Conservation (phyloP, 2,113 vertebrate genomes). For the Psephotus haematonotus region DNA sequence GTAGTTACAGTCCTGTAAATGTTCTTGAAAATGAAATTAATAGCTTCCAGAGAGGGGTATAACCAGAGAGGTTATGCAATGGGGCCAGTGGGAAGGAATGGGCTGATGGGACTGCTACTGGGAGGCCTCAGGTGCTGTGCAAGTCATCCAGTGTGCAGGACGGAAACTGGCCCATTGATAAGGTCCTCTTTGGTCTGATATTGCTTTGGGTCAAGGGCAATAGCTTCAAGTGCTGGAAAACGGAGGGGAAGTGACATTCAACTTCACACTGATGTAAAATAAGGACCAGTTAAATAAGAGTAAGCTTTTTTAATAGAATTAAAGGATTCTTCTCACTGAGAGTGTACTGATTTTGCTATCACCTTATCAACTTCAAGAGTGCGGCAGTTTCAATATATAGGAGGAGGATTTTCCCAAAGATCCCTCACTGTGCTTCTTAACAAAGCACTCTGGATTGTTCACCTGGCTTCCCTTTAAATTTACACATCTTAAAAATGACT, state of each 20-base stretch:
- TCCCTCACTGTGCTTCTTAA: neutral
- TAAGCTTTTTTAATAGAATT: neutral
- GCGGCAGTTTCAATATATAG: neutral
- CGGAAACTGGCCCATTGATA: neutral
- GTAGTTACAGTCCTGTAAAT: conserved; percentile 57
- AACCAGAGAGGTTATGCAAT: neutral
- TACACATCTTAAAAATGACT: conserved; percentile 56
- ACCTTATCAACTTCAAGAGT: neutral
- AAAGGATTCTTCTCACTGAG: neutral
- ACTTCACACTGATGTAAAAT: neutral
- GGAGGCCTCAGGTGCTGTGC: neutral
- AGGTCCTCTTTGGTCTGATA: neutral
- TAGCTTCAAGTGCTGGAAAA: neutral
- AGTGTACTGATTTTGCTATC: neutral
- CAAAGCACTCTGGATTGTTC: neutral
- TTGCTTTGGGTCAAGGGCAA: neutral
- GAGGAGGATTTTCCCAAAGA: neutral
- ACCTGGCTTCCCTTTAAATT: conserved; percentile 59
- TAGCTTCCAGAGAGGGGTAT: conserved; percentile 16
- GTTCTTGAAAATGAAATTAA: conserved; percentile 12
- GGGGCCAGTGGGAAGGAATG: neutral
- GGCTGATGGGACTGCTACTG: neutral
- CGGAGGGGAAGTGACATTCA: neutral
- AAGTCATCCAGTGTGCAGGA: neutral
- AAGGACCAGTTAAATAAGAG: neutral